phyloP scores from a whole-genome alignment of 2,797 vertebrate species.

The Octomys mimax region DNA sequence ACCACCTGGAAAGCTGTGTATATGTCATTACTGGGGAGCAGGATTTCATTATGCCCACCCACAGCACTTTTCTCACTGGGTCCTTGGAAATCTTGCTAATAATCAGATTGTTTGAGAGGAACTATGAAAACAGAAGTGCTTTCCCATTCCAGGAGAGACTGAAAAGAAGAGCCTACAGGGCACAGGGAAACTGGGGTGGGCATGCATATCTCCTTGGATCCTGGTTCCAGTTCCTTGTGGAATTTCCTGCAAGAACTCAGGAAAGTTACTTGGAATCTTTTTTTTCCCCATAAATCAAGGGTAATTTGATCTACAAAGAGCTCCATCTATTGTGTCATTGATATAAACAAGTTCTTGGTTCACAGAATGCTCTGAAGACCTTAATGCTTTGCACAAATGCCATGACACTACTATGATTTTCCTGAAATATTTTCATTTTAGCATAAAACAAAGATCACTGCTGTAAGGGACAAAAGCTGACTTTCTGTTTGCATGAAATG shows the following conservation, averaged over 20 bases:
- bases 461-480: background rate
- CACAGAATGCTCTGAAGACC: background rate
- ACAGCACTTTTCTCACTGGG: background rate
- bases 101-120: background rate
- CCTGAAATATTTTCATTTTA: background rate
- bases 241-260: background rate
- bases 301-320: background rate
- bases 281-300: background rate
- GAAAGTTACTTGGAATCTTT: background rate
- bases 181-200: background rate
- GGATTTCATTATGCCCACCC: accelerated
- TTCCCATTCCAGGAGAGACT: background rate
- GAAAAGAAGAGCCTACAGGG: background rate
- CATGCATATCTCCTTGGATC: background rate
- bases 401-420: background rate
- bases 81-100: background rate
- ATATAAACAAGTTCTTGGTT: background rate
- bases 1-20: background rate
- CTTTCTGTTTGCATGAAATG: background rate
- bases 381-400: accelerated
- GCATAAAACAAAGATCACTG: background rate
- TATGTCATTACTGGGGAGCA: background rate
- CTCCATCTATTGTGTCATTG: background rate
- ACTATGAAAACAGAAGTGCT: background rate
- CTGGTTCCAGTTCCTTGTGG: background rate